Evolutionary conservation across 2,113 vertebrate genomes (phyloP).

Genomic region (Platysternon megacephalum): DNA sequence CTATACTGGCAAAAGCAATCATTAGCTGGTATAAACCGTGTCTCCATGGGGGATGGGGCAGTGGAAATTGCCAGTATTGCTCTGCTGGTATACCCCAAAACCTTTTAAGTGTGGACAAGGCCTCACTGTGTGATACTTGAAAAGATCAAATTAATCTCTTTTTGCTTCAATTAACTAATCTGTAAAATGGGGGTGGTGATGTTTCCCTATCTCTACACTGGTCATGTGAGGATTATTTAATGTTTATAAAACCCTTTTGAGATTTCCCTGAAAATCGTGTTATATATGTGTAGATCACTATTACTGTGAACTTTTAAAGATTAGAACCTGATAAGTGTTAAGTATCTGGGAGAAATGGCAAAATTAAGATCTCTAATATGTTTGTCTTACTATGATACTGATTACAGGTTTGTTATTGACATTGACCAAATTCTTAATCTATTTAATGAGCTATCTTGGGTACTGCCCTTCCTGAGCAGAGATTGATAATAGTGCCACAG

Average conservation of each 20-base stretch:
- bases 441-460: neutral
- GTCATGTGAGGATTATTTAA: neutral
- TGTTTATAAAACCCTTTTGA: neutral
- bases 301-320: neutral
- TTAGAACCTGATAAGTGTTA: neutral
- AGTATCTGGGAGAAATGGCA: neutral
- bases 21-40: neutral
- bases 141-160: neutral
- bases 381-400: constrained; percentile 27
- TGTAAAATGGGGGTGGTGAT: neutral
- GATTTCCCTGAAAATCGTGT: neutral
- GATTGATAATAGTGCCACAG: neutral
- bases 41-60: neutral
- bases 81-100: neutral
- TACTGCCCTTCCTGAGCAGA: constrained; percentile 16
- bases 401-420: constrained; percentile 13
- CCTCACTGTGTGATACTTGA: neutral
- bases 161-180: neutral
- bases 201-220: neutral
- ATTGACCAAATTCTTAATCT: neutral
- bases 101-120: neutral
- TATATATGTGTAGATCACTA: neutral
- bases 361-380: neutral
- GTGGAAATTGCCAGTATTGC: neutral
- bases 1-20: neutral